Conservation (phyloP, 1,140 invertebrate genomes). For the Calliphora vicina region DNA sequence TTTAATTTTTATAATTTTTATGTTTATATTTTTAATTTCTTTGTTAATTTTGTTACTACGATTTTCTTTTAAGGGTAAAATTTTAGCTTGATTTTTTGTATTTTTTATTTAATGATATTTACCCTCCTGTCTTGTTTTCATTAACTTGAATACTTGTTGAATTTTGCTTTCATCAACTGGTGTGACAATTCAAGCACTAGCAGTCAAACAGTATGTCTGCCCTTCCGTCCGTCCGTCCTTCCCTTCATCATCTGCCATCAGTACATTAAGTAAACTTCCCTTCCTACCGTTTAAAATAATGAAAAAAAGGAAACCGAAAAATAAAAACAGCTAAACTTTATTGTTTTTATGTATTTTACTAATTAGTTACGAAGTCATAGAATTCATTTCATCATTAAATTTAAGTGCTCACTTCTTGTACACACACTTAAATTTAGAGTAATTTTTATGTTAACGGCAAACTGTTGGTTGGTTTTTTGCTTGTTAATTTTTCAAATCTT, state of each 20-base stretch:
- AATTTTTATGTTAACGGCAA: conserved; percentile 47
- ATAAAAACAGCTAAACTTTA: conserved; percentile 41
- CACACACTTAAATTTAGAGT: conserved; percentile 44
- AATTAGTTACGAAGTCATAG: conserved; percentile 62
- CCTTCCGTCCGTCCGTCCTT: too few species aligned
- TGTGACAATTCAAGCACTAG: too few species aligned
- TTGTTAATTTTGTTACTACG: conserved; percentile 36
- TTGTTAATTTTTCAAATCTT: neutral
- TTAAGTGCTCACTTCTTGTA: conserved; percentile 34
- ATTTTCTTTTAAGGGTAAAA: neutral
- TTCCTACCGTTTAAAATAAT: neutral
- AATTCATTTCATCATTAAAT: conserved; percentile 57
- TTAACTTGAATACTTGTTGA: conserved; percentile 18
- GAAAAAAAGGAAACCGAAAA: neutral
- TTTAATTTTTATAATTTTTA: conserved; percentile 62
- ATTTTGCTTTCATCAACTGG: conserved; percentile 16
- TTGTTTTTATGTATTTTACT: conserved; percentile 61
- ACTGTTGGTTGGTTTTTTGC: conserved; percentile 25
- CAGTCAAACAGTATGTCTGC: too few species aligned
- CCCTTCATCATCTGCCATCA: neutral
- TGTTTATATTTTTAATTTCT: conserved; percentile 43
- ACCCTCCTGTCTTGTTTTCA: neutral
- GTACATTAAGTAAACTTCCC: neutral
- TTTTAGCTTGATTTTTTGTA: neutral
- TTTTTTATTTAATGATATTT: conserved; percentile 3